phyloP scores from a whole-genome alignment of 2,113 vertebrate genomes.

The Rhinolophus sinicus region DNA sequence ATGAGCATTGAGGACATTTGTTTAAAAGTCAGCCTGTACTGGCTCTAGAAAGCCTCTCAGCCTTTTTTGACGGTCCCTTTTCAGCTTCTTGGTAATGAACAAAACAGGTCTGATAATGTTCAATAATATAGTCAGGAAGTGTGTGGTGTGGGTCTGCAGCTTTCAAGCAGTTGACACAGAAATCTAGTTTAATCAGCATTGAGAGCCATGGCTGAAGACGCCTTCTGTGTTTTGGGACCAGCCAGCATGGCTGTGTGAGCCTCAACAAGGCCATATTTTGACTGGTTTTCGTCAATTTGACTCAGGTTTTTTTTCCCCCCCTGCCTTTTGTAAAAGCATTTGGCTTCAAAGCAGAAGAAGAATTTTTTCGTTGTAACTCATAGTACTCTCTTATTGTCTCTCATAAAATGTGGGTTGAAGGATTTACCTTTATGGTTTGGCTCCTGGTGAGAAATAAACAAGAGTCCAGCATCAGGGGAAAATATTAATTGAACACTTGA shows the following conservation, averaged over 20 bases:
- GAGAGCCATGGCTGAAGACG: neutral
- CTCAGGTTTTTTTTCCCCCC: neutral
- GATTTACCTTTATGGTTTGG: slow-evolving; percentile 38
- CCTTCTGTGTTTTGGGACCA: slow-evolving; percentile 36
- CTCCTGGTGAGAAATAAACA: neutral
- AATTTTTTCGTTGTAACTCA: slow-evolving; percentile 55
- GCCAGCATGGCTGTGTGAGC: neutral
- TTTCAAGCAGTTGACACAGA: neutral
- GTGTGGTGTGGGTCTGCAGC: neutral
- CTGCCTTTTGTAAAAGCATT: slow-evolving; percentile 61
- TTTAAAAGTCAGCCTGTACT: slow-evolving; percentile 48
- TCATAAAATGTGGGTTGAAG: slow-evolving; percentile 47
- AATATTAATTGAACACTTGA: slow-evolving; percentile 14
- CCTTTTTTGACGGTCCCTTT: slow-evolving; percentile 59
- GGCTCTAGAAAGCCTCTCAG: slow-evolving; percentile 10
- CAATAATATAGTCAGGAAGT: slow-evolving; percentile 31
- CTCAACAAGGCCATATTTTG: slow-evolving; percentile 59
- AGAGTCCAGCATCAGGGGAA: neutral
- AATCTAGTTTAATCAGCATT: neutral
- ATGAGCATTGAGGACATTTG: slow-evolving; percentile 64
- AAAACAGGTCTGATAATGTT: slow-evolving; percentile 69
- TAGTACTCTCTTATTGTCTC: slow-evolving; percentile 53
- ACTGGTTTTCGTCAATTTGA: slow-evolving; percentile 72
- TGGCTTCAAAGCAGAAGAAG: slow-evolving; percentile 43
- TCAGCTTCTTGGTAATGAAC: slow-evolving; percentile 52